Evolutionary conservation across 2,888 invertebrate genomes (phyloP), one percentile per base, ranked within the genome.

Genomic region (Campoplex capitator): DNA sequence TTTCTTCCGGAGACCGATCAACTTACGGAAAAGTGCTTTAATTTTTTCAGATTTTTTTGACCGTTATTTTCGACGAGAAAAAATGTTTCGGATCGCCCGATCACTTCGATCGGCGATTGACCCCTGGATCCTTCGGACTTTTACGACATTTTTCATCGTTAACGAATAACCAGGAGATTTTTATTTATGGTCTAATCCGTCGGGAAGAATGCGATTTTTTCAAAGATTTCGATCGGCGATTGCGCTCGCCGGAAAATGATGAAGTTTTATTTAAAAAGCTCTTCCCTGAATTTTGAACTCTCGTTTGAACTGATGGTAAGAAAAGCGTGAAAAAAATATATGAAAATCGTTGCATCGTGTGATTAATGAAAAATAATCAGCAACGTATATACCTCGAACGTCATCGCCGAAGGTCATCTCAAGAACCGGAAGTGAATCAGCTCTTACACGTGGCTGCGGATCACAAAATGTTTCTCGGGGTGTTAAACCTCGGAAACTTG

Each of bases 401-500:
- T 56, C 56, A 23, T 28, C 11, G 23, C 4, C n/a, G 0, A 62
- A 32, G 3, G 32, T 32, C 2, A 32, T 9, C 13, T 28, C 7
- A 3, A 62, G 32, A 16, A 32, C 62, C 13, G 8, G 28, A 13
- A 62, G 16, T 16, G 32, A 32, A 16, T 32, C 58, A 58, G 13
- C 28, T 23, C 13, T 45, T 70, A 1, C 11, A 70, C 48, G 42
- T 42, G 45, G 32, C 28, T 48, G 16, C 13, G 28, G 1, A 13
- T 71, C 18, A 8, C 13, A 23, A 70, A 45, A 13, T 16, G 18
- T 16, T 70, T 45, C 13, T 38, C n/a, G 23, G 54, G 42, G 75
- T 16, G 82, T n/a, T 67, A 82, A 82, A 42, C 65, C 54, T 35
- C 28, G n/a, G 56, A 56, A 82, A 82, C 67, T 68, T 42, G 51